phyloP scores from a whole-genome alignment of 1,140 invertebrate genomes.

The Brachionus plicatilis region DNA sequence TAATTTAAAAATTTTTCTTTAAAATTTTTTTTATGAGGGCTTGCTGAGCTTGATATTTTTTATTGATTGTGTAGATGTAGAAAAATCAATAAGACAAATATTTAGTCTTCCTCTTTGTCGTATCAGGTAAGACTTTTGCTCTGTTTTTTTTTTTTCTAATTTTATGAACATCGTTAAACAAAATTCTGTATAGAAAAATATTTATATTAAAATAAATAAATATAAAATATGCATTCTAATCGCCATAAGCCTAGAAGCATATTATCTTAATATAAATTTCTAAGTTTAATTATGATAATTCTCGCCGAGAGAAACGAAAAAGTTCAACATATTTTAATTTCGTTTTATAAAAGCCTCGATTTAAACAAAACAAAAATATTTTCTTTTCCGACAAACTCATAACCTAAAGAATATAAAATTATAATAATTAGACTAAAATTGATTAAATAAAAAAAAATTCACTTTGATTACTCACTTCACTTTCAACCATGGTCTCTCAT shows the following conservation, averaged over 20 bases:
- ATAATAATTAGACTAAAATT: conserved; percentile 11
- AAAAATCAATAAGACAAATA: background rate
- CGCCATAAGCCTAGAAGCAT: conserved; percentile 14
- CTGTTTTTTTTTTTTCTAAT: background rate
- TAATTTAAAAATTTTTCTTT: background rate
- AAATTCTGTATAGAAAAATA: background rate
- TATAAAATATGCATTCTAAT: conserved; percentile 20
- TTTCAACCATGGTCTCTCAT: background rate
- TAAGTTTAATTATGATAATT: conserved; percentile 18
- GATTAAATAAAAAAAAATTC: background rate
- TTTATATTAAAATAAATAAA: conserved; percentile 23
- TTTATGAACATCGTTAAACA: background rate
- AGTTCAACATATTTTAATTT: conserved; percentile 21
- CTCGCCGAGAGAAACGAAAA: background rate
- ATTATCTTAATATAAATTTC: background rate
- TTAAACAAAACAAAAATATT: background rate
- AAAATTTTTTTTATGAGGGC: background rate
- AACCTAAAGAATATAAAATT: conserved; percentile 20
- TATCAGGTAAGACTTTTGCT: background rate
- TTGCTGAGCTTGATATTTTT: background rate
- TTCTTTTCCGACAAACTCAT: background rate
- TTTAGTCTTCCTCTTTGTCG: background rate
- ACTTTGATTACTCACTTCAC: conserved; percentile 19
- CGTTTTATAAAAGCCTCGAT: background rate
- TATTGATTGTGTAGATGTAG: background rate